These are phyloP conservation scores for Phrynocephalus versicolor DNA, from an alignment of 2,113 vertebrate genomes.

Conservation along the genomic window DNA sequence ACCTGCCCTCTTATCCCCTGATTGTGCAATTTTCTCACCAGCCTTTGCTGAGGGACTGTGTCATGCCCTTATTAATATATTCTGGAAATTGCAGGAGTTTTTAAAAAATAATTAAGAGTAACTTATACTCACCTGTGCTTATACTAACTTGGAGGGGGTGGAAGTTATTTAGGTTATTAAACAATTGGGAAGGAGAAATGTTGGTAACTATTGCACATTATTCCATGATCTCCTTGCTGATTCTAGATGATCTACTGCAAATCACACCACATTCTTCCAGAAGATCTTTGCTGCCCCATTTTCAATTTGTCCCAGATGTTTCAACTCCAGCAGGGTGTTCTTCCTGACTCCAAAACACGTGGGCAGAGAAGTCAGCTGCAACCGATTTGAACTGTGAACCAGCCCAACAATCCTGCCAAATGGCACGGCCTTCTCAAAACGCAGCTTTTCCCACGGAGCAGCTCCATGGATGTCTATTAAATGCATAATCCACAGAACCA, in stretches of 20 bases:
- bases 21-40: too few relatives aligned
- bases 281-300: neutral
- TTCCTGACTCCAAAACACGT: slow-evolving; percentile 49
- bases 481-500: slow-evolving; percentile 57
- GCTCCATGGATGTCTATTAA: slow-evolving; percentile 62
- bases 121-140: too few relatives aligned
- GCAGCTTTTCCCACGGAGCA: slow-evolving; percentile 69
- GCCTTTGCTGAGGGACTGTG: too few relatives aligned
- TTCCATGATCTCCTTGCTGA: too few relatives aligned
- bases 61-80: too few relatives aligned
- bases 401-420: slow-evolving; percentile 65
- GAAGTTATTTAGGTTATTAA: neutral
- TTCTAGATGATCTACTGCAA: neutral
- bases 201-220: too few relatives aligned
- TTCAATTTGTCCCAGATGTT: slow-evolving; percentile 23
- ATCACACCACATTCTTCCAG: neutral
- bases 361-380: slow-evolving; percentile 65
- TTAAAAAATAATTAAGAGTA: too few relatives aligned
- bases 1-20: too few relatives aligned
- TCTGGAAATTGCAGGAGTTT: too few relatives aligned
- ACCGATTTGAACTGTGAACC: slow-evolving; percentile 66
- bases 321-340: slow-evolving; percentile 72
- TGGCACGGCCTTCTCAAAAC: slow-evolving; percentile 56
- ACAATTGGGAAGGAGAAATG: neutral
- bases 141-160: neutral